Base-by-base conservation (phyloP, 2,888 invertebrate genomes). In the Melanargia galathea region DNA sequence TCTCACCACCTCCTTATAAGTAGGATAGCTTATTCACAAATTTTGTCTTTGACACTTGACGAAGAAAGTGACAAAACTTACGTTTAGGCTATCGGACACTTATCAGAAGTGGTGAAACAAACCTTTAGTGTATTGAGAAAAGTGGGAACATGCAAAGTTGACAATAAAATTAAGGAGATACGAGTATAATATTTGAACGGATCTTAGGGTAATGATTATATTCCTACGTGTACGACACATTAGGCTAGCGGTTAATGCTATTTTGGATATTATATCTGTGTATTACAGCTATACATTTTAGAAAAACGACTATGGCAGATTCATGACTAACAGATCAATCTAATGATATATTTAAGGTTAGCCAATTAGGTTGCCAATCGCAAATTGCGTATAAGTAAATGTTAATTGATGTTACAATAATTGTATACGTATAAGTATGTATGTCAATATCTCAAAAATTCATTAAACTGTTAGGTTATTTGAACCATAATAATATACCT, bases 361-460 rank as follows among this genome's bases (percentile, higher is more conserved):
- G 79, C n/a, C n/a, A n/a, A 75, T 67, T 73, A 70, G 72, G 77
- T 80, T 89, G 90, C 83, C 90, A 89, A 90, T 90, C 90, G 90
- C 89, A 90, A 90, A 82, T 84, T 67, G 60, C 22, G 56, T 63
- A 45, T 67, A 64, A 61, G 49, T 59, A 61, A 59, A 61, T 62
- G 60, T 61, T 63, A 55, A 24, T 62, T 62, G 54, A 62, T 56
- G 55, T 51, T 60, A 43, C 22, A 33, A 33, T 16, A 30, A 49
- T 26, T 2, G n/a, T 20, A 8, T 43, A n/a, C 3, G 13, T 26
- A 30, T 35, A 18, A 16, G 52, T 20, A 33, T 22, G 16, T n/a
- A 30, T 30, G 6, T 20, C 20, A 35, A 35, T 35, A 35, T 20
- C 5, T 11, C 18, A 52, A 51, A 51, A 49, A 49, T 2, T 10